Evolutionary conservation across 2,113 vertebrate genomes (phyloP).

Genomic region (Empidonax alnorum): DNA sequence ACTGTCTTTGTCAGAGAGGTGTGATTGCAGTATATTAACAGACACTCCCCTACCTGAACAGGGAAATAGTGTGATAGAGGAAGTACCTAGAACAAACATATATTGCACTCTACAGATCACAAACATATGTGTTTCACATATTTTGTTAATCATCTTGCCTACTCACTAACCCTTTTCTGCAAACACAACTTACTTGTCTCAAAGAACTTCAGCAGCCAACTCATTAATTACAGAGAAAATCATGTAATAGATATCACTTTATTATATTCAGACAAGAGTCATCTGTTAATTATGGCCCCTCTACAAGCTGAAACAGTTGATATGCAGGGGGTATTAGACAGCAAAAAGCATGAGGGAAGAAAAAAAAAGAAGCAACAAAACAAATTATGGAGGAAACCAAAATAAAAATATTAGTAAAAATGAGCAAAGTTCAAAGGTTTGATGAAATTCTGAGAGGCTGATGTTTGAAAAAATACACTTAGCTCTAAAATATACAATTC

Average conservation of each 20-base stretch:
- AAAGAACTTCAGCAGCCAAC: not conserved
- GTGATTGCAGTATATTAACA: not conserved
- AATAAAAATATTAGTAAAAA: not conserved
- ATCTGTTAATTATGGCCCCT: not conserved
- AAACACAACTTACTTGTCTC: not conserved
- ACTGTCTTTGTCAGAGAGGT: not conserved
- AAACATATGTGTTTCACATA: not conserved
- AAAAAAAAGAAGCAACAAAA: not conserved
- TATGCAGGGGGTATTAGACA: not conserved
- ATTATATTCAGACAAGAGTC: not conserved
- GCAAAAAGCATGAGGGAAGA: not conserved
- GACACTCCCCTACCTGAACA: not conserved
- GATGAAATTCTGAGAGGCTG: not conserved
- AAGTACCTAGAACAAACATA: not conserved
- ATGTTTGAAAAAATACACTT: not conserved
- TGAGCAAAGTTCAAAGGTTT: not conserved
- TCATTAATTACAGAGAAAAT: not conserved
- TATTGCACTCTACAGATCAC: not conserved
- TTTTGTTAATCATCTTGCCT: not conserved
- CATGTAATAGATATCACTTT: not conserved
- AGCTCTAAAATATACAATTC: not conserved
- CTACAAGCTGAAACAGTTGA: not conserved
- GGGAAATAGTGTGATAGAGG: not conserved
- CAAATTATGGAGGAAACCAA: not conserved
- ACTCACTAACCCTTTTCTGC: not conserved